Evolutionary conservation across 2,113 vertebrate species (phyloP), one percentile per base, ranked within the genome.

Genomic region (Thunnus thynnus): DNA sequence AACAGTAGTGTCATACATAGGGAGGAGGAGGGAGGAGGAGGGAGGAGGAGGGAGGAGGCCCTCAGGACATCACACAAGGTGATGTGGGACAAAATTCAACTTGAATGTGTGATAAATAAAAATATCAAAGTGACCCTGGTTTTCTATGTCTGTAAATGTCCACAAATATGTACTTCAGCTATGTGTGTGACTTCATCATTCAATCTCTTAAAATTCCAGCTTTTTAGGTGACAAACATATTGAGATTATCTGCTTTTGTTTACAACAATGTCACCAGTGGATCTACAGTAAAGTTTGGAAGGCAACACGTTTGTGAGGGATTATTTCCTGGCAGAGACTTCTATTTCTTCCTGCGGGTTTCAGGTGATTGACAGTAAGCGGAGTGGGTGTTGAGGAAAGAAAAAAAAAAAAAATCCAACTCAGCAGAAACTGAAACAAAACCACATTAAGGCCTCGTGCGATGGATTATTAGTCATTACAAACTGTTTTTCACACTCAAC

Each of bases 351-450:
- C 41, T 48, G 61, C n/a, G 30, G 51, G 63, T 51, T 41, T 64
- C 61, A 56, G 58, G 58, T 86, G 68, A 77, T 36, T 87, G 78
- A 87, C 80, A 80, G 83, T 70, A 76, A 88, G 61, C 32, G 69
- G 61, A 85, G 52, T 10, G 9, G 6, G 65, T 4, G 8, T 51
- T 51, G 44, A 64, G 27, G 61, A 69, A 61, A 32, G 32, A 54
- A 56, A 56, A 32, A n/a, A 36, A 47, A 62, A n/a, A 20, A 58
- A 48, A 51, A 54, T 8, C 5, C 36, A 41, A 57, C 30, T 60
- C 1, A 2, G 18, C 63, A 56, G 68, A 80, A 85, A 80, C 25
- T 36, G 44, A 80, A 58, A 78, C 56, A 78, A 76, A 85, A 60
- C 57, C 80, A 78, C 82, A 81, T 70, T 32, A 68, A 74, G 41